These are phyloP conservation scores for Polietes domitor DNA, from an alignment of 2,888 invertebrate species.

Conservation along the genomic window DNA sequence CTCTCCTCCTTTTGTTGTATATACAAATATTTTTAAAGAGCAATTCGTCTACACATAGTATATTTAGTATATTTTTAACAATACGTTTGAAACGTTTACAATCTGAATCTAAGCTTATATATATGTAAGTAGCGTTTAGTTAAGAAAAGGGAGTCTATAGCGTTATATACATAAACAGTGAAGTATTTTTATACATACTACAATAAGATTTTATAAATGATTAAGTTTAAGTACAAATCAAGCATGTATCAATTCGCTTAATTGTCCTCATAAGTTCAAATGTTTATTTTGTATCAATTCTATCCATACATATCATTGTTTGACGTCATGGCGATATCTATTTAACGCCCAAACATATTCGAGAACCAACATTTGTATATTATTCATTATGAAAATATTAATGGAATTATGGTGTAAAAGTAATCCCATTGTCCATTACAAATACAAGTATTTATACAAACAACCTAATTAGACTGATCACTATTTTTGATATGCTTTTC, in stretches of 20 bases:
- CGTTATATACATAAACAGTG: constrained; percentile 60
- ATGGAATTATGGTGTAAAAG: constrained; percentile 8
- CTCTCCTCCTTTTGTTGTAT: not conserved
- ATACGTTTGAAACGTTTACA: constrained; percentile 61
- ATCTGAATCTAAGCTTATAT: constrained; percentile 18
- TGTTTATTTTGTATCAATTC: constrained; percentile 15
- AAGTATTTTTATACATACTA: constrained; percentile 59
- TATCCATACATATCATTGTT: constrained; percentile 23
- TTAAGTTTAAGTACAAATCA: constrained; percentile 65
- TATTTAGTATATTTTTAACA: constrained; percentile 18
- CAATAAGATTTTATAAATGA: constrained; percentile 2
- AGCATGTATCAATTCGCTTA: constrained; percentile 49
- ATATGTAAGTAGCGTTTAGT: constrained; percentile 52
- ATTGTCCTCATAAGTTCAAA: constrained; percentile 14
- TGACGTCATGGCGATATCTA: constrained; percentile 25
- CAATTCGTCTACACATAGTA: constrained; percentile 38
- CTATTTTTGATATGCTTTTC: constrained; percentile 55
- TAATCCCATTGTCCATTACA: constrained; percentile 52
- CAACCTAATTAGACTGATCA: constrained; percentile 65
- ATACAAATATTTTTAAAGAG: constrained; percentile 20
- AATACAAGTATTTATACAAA: constrained; percentile 61
- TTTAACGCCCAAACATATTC: constrained; percentile 2
- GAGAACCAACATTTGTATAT: constrained; percentile 36
- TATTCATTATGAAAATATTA: constrained; percentile 9
- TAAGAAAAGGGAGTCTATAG: constrained; percentile 63